Percentiles rank a stretch among this genome's conserved stretches.
Conservation (phyloP, 2,797 vertebrate genomes). For the Phrynocephalus guinanensis region DNA sequence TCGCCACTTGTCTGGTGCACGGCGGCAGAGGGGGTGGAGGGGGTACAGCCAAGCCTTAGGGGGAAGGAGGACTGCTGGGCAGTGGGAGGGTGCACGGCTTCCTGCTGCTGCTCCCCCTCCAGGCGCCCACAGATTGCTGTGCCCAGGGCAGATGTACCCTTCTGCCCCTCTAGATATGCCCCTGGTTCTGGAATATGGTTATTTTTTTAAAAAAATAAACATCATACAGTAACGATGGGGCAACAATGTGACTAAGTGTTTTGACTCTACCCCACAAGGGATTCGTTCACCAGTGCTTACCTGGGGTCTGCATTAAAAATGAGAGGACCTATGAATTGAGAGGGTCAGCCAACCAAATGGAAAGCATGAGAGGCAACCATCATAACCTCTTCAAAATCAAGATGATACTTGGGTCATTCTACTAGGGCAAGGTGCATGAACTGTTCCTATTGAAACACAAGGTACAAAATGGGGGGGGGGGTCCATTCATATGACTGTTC, state of each 20-base stretch:
- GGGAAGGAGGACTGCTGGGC: too few species aligned
- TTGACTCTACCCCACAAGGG: background rate
- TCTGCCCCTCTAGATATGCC: too few species aligned
- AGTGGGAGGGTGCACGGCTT: too few species aligned
- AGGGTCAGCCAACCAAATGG: background rate
- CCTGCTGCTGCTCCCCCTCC: too few species aligned
- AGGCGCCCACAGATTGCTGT: too few species aligned
- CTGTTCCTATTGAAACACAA: background rate
- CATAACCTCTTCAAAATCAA: background rate
- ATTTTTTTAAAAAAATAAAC: background rate
- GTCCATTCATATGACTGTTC: background rate
- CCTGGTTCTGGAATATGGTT: background rate
- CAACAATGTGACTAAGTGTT: background rate
- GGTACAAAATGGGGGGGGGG: background rate
- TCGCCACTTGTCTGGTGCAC: too few species aligned
- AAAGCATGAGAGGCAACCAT: background rate
- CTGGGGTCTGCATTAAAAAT: background rate
- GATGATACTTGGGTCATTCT: background rate
- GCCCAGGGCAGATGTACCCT: too few species aligned
- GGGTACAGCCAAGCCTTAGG: too few species aligned
- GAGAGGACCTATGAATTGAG: too few species aligned
- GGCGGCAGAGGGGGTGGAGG: too few species aligned
- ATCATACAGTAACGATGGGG: background rate
- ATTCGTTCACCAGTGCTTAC: background rate
- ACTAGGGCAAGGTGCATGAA: background rate